Percentiles rank a stretch among this genome's conserved stretches.
phyloP scores from a whole-genome alignment of 2,113 vertebrate genomes.

The Willisornis vidua region DNA sequence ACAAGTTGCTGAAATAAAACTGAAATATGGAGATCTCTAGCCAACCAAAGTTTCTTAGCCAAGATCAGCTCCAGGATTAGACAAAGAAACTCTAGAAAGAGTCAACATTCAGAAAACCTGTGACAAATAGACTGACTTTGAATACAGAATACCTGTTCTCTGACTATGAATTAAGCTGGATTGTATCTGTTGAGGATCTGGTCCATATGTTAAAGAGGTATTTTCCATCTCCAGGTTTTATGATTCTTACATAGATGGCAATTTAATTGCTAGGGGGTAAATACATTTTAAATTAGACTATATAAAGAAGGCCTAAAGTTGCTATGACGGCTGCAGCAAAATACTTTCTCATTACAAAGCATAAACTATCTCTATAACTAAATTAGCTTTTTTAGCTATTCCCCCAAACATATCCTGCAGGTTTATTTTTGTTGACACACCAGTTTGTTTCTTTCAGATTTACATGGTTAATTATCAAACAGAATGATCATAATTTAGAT shows the following conservation, averaged over 20 bases:
- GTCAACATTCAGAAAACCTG: background rate
- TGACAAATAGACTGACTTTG: background rate
- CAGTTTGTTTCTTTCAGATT: conserved; percentile 28
- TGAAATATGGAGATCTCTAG: background rate
- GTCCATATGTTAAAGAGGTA: background rate
- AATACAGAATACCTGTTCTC: background rate
- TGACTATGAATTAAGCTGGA: background rate
- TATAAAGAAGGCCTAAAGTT: conserved; percentile 19
- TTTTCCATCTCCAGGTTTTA: conserved; percentile 31
- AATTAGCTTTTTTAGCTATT: conserved; percentile 35
- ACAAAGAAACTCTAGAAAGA: background rate
- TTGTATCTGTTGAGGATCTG: background rate
- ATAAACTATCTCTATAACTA: conserved; percentile 42
- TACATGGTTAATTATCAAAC: conserved; percentile 24
- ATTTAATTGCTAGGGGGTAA: conserved; percentile 10
- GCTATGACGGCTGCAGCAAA: conserved; percentile 38
- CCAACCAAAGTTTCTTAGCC: background rate
- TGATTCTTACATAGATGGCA: conserved; percentile 7
- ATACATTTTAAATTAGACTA: conserved; percentile 50
- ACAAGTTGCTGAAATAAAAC: background rate
- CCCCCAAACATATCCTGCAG: background rate
- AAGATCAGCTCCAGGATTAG: background rate
- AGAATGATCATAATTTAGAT: conserved; percentile 3
- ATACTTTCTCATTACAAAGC: conserved; percentile 13
- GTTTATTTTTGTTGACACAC: conserved; percentile 32